Evolutionary conservation across 2,888 invertebrate species (phyloP).

Genomic region (Cybosia mesomella): DNA sequence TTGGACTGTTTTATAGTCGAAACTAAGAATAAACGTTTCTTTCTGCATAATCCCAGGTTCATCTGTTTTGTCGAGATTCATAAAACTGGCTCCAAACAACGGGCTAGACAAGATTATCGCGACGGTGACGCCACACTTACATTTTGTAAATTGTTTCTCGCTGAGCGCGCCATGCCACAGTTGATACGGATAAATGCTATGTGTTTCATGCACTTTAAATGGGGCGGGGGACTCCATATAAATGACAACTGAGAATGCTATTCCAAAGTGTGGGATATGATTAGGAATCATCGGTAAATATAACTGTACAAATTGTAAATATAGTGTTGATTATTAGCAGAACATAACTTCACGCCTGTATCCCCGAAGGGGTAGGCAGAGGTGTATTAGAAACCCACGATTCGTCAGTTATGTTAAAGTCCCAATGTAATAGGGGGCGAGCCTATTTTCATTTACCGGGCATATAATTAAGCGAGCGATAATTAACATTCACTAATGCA

Average conservation of each 20-base stretch:
- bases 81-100: constrained; percentile 3
- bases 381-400: too few relatives aligned
- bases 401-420: too few relatives aligned
- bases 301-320: too few relatives aligned
- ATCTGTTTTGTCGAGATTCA: neutral
- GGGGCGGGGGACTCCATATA: neutral
- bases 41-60: neutral
- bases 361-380: too few relatives aligned
- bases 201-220: neutral
- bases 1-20: neutral
- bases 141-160: neutral
- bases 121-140: neutral
- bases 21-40: neutral
- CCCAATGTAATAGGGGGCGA: too few relatives aligned
- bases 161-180: neutral
- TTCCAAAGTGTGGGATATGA: neutral
- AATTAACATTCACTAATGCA: too few relatives aligned
- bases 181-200: neutral
- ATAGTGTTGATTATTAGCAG: too few relatives aligned
- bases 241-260: neutral
- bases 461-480: too few relatives aligned
- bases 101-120: neutral
- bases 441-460: too few relatives aligned
- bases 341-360: too few relatives aligned
- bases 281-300: neutral